Conservation (phyloP, 1,140 invertebrate species). For the Elymnias hypermnestra region DNA sequence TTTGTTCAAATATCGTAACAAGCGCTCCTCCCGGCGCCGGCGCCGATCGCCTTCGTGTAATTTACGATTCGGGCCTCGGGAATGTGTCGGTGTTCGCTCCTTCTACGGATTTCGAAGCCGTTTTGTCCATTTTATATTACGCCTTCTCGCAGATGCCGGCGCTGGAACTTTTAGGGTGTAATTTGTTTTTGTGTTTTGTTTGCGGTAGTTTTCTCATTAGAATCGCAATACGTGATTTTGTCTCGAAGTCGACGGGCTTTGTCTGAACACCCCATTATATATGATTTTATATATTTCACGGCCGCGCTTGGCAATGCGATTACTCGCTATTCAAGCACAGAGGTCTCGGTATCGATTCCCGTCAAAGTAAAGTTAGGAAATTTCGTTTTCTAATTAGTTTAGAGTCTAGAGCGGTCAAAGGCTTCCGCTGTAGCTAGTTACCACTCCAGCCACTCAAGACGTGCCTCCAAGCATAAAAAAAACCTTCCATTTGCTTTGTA, state of each 20-base stretch:
- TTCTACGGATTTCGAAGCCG: constrained; percentile 44
- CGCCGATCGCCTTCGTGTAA: constrained; percentile 56
- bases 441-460: too few relatives aligned
- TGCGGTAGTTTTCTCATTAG: constrained; percentile 3
- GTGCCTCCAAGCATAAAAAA: too few relatives aligned
- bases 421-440: too few relatives aligned
- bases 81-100: constrained; percentile 57
- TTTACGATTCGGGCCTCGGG: constrained; percentile 62
- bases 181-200: constrained; percentile 20
- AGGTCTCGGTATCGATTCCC: too few relatives aligned
- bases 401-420: too few relatives aligned
- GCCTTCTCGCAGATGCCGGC: constrained; percentile 19
- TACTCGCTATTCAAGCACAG: too few relatives aligned
- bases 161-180: constrained; percentile 19
- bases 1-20: constrained; percentile 74
- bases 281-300: neutral
- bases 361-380: too few relatives aligned
- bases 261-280: neutral
- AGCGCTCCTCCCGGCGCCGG: constrained; percentile 64
- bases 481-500: too few relatives aligned
- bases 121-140: constrained; percentile 51
- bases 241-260: too few relatives aligned
- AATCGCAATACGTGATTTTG: neutral
- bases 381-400: too few relatives aligned
- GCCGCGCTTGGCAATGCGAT: too few relatives aligned